These are phyloP conservation scores for Limosa lapponica DNA, from an alignment of 2,797 vertebrate genomes.

Conservation along the genomic window DNA sequence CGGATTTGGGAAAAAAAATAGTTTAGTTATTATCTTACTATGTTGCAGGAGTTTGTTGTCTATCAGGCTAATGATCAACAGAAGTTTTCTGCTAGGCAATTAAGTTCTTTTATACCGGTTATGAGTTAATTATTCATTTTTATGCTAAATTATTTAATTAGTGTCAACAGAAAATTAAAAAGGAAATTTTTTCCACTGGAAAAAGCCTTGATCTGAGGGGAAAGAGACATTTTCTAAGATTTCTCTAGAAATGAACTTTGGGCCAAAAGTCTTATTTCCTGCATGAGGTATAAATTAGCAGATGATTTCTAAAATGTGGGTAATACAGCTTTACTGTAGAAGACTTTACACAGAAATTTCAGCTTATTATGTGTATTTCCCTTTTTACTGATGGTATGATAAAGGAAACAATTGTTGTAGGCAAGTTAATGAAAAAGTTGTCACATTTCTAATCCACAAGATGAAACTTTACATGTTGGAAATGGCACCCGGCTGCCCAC, in stretches of 20 bases:
- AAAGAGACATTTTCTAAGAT: not conserved
- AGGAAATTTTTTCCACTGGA: not conserved
- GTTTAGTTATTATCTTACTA: not conserved
- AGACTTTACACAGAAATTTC: not conserved
- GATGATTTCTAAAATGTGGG: not conserved
- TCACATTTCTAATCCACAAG: not conserved
- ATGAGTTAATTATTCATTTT: not conserved
- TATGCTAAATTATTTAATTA: not conserved
- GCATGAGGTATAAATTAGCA: not conserved
- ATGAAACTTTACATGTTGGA: not conserved
- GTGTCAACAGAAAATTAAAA: not conserved
- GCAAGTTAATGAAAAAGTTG: not conserved
- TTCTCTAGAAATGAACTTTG: not conserved
- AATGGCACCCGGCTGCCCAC: not conserved
- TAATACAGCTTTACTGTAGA: not conserved
- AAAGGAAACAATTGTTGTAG: not conserved
- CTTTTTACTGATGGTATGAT: not conserved
- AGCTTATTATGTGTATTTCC: not conserved
- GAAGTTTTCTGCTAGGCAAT: not conserved
- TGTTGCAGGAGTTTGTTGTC: not conserved
- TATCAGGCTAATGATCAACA: not conserved
- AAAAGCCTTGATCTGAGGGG: not conserved
- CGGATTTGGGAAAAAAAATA: not conserved
- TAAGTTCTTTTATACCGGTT: fast-evolving
- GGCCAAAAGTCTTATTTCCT: not conserved